These are phyloP conservation scores for Ennomos erosarius DNA, from an alignment of 2,888 invertebrate species.

Conservation along the genomic window DNA sequence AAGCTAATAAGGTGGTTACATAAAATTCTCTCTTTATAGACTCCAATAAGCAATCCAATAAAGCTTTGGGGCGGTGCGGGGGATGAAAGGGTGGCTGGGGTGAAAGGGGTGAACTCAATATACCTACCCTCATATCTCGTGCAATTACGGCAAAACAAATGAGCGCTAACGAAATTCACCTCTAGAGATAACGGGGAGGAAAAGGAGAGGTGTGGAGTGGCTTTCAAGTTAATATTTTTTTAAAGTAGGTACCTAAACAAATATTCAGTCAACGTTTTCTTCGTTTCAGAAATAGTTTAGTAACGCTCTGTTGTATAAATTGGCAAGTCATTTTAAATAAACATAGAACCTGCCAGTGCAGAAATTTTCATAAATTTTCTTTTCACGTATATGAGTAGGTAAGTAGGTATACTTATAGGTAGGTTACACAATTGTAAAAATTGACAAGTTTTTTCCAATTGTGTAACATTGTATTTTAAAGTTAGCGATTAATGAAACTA, in stretches of 20 bases:
- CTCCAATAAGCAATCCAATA: slow-evolving; percentile 75
- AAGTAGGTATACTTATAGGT: no score
- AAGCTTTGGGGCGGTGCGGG: slow-evolving; percentile 53
- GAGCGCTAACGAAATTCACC: slow-evolving; percentile 82
- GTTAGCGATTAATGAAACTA: no score
- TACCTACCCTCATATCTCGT: slow-evolving; percentile 76
- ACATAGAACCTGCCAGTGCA: no score
- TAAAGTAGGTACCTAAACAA: slow-evolving; percentile 1
- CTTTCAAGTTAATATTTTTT: neutral
- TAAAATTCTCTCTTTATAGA: slow-evolving; percentile 62
- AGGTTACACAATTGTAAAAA: no score
- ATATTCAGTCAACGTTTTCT: neutral
- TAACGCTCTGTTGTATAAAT: no score
- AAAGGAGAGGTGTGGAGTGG: slow-evolving; percentile 49
- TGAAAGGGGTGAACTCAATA: slow-evolving; percentile 53
- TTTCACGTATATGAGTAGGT: no score
- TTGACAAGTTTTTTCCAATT: no score
- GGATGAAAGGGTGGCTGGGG: slow-evolving; percentile 33
- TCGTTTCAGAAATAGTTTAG: no score
- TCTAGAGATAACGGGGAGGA: slow-evolving; percentile 61
- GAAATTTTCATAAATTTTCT: no score
- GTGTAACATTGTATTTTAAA: no score
- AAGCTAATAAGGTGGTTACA: slow-evolving; percentile 66
- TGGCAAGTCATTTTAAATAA: no score
- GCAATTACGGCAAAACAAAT: slow-evolving; percentile 83